phyloP scores from a whole-genome alignment of 2,797 vertebrate species.

The Platalea minor region DNA sequence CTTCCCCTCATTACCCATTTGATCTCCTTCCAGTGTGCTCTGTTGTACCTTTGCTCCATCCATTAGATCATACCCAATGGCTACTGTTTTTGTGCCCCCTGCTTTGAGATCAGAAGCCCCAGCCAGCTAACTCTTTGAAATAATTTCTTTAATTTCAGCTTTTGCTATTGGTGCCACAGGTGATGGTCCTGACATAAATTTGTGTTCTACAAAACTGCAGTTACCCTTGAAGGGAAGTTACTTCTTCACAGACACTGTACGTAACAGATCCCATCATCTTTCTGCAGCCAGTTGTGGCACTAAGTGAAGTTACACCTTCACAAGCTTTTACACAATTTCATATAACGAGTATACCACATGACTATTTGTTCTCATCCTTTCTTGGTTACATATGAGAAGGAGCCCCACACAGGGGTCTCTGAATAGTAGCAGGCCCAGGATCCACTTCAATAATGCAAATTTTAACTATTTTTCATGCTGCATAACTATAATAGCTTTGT shows the following conservation, averaged over 20 bases:
- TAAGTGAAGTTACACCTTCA: neutral
- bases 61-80: neutral
- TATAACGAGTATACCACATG: rapidly evolving
- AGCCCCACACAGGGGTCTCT: neutral
- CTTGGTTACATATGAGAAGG: neutral
- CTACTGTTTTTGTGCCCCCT: neutral
- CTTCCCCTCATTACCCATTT: neutral
- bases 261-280: neutral
- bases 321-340: neutral
- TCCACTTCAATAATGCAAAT: neutral
- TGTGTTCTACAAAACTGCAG: neutral
- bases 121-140: neutral
- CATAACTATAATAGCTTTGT: neutral
- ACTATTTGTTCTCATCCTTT: neutral
- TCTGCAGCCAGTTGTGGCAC: neutral
- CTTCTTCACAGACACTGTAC: neutral
- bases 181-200: neutral
- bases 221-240: neutral
- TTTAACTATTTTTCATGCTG: neutral
- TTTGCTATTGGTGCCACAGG: neutral
- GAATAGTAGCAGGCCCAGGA: neutral
- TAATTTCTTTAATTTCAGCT: neutral
- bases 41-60: neutral
- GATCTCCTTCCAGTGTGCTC: neutral
- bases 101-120: neutral